Conservation (phyloP, 2,888 invertebrate species). For the Latrodectus elegans region DNA sequence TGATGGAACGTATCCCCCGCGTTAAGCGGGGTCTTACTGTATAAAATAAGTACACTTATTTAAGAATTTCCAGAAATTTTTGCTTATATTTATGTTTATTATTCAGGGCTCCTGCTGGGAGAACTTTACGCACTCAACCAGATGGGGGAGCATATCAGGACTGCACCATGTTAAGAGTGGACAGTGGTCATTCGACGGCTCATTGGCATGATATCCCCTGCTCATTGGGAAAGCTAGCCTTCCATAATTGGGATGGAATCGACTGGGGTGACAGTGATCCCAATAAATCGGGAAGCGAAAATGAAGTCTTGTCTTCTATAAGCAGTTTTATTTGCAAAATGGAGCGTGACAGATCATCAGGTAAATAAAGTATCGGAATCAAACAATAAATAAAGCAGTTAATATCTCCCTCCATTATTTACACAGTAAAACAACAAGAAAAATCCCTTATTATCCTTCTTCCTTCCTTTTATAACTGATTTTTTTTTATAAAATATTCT, state of each 20-base stretch:
- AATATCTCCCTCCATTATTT: too few relatives aligned
- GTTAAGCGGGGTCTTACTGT: too few relatives aligned
- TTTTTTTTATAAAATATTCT: too few relatives aligned
- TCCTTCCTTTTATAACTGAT: too few relatives aligned
- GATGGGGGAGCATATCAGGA: constrained; percentile 73
- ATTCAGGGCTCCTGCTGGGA: constrained; percentile 62
- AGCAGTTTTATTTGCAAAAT: constrained; percentile 72
- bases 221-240: constrained; percentile 71
- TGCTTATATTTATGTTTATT: neutral
- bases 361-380: neutral
- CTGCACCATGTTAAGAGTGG: constrained; percentile 73
- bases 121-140: constrained; percentile 71
- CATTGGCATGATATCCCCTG: constrained; percentile 74
- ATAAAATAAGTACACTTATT: too few relatives aligned
- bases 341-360: constrained; percentile 58
- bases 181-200: constrained; percentile 72
- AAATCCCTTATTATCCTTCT: too few relatives aligned
- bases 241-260: constrained; percentile 58
- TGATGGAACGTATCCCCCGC: too few relatives aligned
- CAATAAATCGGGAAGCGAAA: constrained; percentile 14
- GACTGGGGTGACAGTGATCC: constrained; percentile 48
- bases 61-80: too few relatives aligned
- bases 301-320: constrained; percentile 65
- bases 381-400: too few relatives aligned
- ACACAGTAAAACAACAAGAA: too few relatives aligned